Evolutionary conservation across 2,888 invertebrate species (phyloP).

Genomic region (Leptothorax acervorum): DNA sequence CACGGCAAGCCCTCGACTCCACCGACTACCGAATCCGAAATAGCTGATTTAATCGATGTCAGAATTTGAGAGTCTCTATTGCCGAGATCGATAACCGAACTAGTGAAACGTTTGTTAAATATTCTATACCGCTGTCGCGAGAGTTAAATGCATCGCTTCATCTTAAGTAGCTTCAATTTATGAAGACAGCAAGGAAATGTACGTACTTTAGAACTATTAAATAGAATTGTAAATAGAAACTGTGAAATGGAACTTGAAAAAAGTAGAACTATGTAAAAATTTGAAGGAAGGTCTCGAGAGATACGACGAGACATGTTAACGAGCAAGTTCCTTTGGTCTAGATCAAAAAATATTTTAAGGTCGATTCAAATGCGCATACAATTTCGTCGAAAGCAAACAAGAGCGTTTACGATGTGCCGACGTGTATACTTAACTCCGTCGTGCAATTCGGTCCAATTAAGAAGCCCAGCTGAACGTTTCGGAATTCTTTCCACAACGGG

Average conservation of each 20-base stretch:
- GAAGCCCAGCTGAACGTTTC: slow-evolving; percentile 13
- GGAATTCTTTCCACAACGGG: slow-evolving; percentile 27
- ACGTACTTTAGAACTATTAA: not conserved
- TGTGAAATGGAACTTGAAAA: not conserved
- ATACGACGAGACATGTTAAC: not conserved
- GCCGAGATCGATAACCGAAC: not conserved
- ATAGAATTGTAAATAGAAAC: not conserved
- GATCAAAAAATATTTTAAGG: slow-evolving; percentile 36
- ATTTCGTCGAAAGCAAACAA: slow-evolving; percentile 39
- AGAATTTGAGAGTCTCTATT: slow-evolving; percentile 5
- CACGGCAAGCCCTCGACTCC: not conserved
- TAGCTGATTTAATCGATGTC: not conserved
- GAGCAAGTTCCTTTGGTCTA: not conserved
- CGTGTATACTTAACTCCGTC: slow-evolving; percentile 34
- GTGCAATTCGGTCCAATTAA: slow-evolving; percentile 57
- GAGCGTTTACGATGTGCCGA: slow-evolving; percentile 3
- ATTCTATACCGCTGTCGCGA: not conserved
- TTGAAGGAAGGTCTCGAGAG: not conserved
- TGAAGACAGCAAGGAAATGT: not conserved
- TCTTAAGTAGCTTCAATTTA: not conserved
- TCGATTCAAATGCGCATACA: slow-evolving; percentile 51
- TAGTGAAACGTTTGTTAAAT: slow-evolving; percentile 9
- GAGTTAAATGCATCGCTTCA: not conserved
- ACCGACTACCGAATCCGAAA: slow-evolving; percentile 11
- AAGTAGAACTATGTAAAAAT: not conserved